Percentiles rank a stretch among this genome's conserved stretches.
Evolutionary conservation across 2,113 vertebrate species (phyloP).

Genomic region (Sinocyclocheilus rhinocerous): DNA sequence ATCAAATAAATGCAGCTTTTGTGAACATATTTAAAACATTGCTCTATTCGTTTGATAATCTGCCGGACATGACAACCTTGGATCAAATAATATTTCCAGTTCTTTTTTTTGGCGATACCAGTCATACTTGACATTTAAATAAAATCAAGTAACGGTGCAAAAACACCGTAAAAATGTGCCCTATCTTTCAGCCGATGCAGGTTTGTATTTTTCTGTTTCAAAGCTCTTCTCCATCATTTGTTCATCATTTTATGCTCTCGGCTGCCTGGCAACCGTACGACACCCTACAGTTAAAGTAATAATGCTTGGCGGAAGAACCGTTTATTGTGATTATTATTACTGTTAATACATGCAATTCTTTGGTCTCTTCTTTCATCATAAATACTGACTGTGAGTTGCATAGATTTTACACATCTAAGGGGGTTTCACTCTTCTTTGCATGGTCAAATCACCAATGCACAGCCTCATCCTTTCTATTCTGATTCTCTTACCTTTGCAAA

Average conservation of each 20-base stretch:
- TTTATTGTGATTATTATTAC: not conserved
- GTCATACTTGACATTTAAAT: too few relatives aligned
- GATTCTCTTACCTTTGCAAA: constrained; percentile 88
- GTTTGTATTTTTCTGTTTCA: not conserved
- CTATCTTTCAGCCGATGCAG: not conserved
- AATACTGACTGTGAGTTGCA: not conserved
- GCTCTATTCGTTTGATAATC: too few relatives aligned
- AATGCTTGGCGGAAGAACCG: not conserved
- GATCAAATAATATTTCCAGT: too few relatives aligned
- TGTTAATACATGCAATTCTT: not conserved
- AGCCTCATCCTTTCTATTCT: too few relatives aligned
- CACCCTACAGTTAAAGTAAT: not conserved
- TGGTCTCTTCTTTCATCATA: not conserved
- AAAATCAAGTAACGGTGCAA: not conserved
- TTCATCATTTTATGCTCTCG: not conserved
- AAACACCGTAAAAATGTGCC: too few relatives aligned
- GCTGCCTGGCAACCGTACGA: constrained; percentile 1
- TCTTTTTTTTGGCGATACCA: too few relatives aligned
- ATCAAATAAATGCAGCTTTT: too few relatives aligned
- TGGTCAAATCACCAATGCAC: not conserved
- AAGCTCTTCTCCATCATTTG: not conserved
- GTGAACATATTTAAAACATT: too few relatives aligned
- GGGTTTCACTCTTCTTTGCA: not conserved
- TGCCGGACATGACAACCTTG: too few relatives aligned
- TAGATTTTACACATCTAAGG: not conserved